Evolutionary conservation across 2,113 vertebrate genomes (phyloP).

Genomic region (Oryctolagus cuniculus): mOryCun1.1 NC_091439.1:84179001-84179500

Average conservation of each 20-base stretch:
- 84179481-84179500: neutral
- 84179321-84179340: neutral
- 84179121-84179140: neutral
- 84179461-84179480: neutral
- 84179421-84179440: conserved; percentile 5
- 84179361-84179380: neutral
- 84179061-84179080: neutral
- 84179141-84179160: neutral
- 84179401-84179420: neutral
- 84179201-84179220: neutral
- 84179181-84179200: conserved; percentile 15
- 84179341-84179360: neutral
- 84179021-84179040: conserved; percentile 39
- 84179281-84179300: conserved; percentile 19
- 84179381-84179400: neutral
- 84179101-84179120: neutral
- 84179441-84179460: conserved; percentile 39
- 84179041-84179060: neutral
- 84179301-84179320: neutral
- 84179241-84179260: neutral
- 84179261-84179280: neutral
- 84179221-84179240: conserved; percentile 38
- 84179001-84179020: neutral
- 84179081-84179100: neutral
- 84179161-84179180: neutral